Evolutionary conservation across 1,140 invertebrate species (phyloP), one percentile per base, ranked within the genome.

Genomic region (Drosophila arizonae): DNA sequence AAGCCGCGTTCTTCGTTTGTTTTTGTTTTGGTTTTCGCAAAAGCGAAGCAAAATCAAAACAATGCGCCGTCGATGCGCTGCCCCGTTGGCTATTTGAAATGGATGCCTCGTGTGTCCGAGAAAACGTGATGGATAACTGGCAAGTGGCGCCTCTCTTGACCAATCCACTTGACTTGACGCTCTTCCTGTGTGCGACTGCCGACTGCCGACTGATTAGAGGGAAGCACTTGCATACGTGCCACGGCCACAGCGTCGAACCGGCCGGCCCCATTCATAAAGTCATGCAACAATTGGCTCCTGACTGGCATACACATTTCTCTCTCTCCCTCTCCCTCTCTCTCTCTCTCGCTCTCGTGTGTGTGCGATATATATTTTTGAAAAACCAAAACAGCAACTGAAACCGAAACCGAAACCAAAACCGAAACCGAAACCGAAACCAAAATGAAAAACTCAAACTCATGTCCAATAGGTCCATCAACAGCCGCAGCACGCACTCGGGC

Each of bases 41-140:
- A 60, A 60, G 6, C 6, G 8, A 36, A 36, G 9, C 33, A 30
- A 30, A 39, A 39, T 13, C 36, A 39, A 39, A 39, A 39, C 36
- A 39, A 39, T 39, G 36, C 10, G 36, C 11, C 36, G 36, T 39
- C 36, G 10, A 39, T 39, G 3, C 36, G 36, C 4, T 13, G 36
- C 36, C 50, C n/a, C 41, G 57, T n/a, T 46, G 76, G 70, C 81
- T 87, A 79, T 76, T 90, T 90, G 75, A 78, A 90, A 90, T 90
- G 86, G 79, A 90, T 72, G 87, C 73, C 81, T 90, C 86, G 86
- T 90, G 68, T 81, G 77, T 78, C 78, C 79, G 81, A 90, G 71
- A 90, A 90, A 90, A 86, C 86, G 86, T 90, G 86, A 86, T 90
- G 77, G 79, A 77, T 81, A 64, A 71, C 52, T 72, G 54, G 66